Base-by-base conservation (phyloP, 2,888 invertebrate genomes). In the Dilophus febrilis region DNA sequence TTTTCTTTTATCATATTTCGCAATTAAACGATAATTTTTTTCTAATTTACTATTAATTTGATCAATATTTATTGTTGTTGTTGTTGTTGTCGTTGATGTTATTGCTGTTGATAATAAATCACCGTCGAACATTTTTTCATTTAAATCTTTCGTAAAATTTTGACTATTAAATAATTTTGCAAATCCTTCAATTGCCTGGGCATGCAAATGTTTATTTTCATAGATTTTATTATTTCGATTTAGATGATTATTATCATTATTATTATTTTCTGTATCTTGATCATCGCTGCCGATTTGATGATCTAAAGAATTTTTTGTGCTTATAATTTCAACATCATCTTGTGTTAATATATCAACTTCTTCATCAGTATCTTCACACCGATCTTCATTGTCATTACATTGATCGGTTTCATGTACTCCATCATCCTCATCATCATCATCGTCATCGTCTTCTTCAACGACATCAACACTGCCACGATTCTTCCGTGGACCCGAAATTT, bases 1-100 rank as follows among this genome's bases (percentile, higher is more conserved):
- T 72, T 46, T 66, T 64, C 61, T 71, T 3, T 59, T 52, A 36
- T 60, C 61, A 33, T 68, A 44, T 53, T 64, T 55, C n/a, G n/a
- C n/a, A n/a, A n/a, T n/a, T n/a, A n/a, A n/a, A n/a, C n/a, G n/a
- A n/a, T n/a, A 12, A 17, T 14, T 14, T 10, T 14, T 28, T 13
- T 36, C 30, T 22, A 4, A 12, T 3, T 31, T 11, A 35, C 22
- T 37, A 33, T n/a, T 32, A 42, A 42, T 28, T 38, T 12, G 11
- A 35, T n/a, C n/a, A n/a, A n/a, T n/a, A n/a, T n/a, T n/a, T n/a
- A n/a, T n/a, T n/a, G n/a, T n/a, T 38, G 5, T n/a, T 17, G 7
- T 8, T 18, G 27, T 5, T 33, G 14, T 2, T 31, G 30, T 26
- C 35, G 61, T 55, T 22, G 59, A 64, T 14, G 61, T 61, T 50